Base-by-base conservation (phyloP, 1,140 invertebrate species). In the Drosophila nasuta region DNA sequence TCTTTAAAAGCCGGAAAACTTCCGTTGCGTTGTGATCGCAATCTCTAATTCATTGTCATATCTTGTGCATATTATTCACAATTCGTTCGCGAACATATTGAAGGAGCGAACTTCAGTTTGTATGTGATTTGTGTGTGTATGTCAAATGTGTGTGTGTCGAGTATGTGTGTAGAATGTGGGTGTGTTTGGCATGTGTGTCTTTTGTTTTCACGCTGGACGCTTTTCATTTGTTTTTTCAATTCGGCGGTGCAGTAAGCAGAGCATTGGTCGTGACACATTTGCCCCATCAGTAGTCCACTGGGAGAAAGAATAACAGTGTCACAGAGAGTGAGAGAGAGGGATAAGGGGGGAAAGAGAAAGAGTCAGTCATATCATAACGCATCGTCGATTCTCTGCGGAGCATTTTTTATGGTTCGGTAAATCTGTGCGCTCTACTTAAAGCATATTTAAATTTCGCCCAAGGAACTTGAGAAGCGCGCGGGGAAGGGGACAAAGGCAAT, bases 341-440 rank as follows among this genome's bases (percentile, higher is more conserved):
- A 33, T 20, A 38, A 11, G 4, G 13, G 45, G 30, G 3, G 20
- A 25, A 25, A 25, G 20, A 25, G 13, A 33, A 11, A 28, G 17
- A 38, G 57, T 10, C 38, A 5, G 33, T 38, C 56, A 59, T 66
- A 66, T 52, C 66, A 70, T 74, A 80, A 80, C 57, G 70, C 62
- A 80, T 78, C 76, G 46, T 67, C 56, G 51, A 63, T 38, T 49
- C 51, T 52, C 49, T 65, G 17, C 3, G 46, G 48, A 49, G 54
- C 59, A 66, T 60, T 63, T 71, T 78, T 74, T 68, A 80, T 77
- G 80, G 62, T 77, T 82, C 69, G 43, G 45, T 75, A 77, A 82
- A 77, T 82, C 77, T 68, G 62, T 71, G 75, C 66, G 63, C 75
- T 80, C 66, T 67, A 77, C 77, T 82, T 82, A 67, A 79, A 79